phyloP scores from a whole-genome alignment of 2,888 invertebrate species.

The Callosobruchus maculatus region DNA sequence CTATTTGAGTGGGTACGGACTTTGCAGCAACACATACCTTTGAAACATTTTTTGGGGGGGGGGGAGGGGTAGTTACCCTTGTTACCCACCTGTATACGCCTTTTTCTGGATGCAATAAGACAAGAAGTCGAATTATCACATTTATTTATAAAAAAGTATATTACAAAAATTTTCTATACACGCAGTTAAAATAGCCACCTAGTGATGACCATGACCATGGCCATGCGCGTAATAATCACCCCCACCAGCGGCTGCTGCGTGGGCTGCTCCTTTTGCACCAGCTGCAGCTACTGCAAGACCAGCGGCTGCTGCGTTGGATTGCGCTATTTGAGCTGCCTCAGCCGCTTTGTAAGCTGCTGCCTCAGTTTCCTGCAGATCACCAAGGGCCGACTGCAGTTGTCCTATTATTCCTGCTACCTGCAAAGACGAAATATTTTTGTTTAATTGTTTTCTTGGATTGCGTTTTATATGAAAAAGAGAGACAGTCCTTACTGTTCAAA shows the following conservation, averaged over 20 bases:
- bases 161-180: not conserved
- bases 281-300: slow-evolving; percentile 27
- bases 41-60: too few relatives aligned
- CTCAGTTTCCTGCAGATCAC: slow-evolving; percentile 69
- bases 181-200: not conserved
- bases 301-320: slow-evolving; percentile 65
- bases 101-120: not conserved
- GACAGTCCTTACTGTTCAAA: too few relatives aligned
- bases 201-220: not conserved
- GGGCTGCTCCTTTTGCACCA: slow-evolving; percentile 15
- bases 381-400: slow-evolving; percentile 63
- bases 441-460: not conserved
- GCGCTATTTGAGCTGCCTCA: slow-evolving; percentile 65
- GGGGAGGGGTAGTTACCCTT: too few relatives aligned
- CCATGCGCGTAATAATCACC: not conserved
- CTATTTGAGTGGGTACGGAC: too few relatives aligned
- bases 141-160: not conserved
- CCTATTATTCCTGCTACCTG: slow-evolving; percentile 55
- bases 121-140: not conserved
- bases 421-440: not conserved
- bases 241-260: not conserved
- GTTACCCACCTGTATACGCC: too few relatives aligned
- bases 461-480: too few relatives aligned
- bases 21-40: too few relatives aligned
- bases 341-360: slow-evolving; percentile 62